Conservation (phyloP, 1,140 invertebrate genomes). For the Triops longicaudatus region DNA sequence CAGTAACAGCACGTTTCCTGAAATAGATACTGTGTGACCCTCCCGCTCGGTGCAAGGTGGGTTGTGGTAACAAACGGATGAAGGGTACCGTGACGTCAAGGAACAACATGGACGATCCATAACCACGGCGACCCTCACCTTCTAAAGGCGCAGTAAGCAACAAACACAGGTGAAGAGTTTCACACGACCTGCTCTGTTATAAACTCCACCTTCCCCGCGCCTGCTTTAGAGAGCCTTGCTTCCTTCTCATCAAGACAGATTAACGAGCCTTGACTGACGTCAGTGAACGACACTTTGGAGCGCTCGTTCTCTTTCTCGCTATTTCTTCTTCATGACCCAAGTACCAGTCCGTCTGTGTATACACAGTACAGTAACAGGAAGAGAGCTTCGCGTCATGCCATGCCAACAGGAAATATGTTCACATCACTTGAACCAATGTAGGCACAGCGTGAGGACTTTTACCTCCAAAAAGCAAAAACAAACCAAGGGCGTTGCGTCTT, state of each 20-base stretch:
- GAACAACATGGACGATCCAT: constrained; percentile 2
- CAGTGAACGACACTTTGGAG: neutral
- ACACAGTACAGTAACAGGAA: constrained; percentile 8
- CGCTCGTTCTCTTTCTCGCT: neutral
- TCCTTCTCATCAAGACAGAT: constrained; percentile 1
- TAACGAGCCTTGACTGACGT: constrained; percentile 3
- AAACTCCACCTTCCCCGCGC: neutral
- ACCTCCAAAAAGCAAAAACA: neutral
- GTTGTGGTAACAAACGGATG: neutral
- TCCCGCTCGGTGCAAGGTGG: neutral
- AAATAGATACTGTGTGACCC: neutral
- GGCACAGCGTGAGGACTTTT: neutral
- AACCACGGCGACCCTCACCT: constrained; percentile 13
- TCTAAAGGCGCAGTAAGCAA: neutral
- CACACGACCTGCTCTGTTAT: constrained; percentile 1
- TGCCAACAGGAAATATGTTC: constrained; percentile 15
- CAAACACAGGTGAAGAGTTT: constrained; percentile 15
- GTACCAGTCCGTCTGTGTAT: neutral
- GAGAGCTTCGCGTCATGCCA: constrained; percentile 4
- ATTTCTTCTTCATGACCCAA: neutral
- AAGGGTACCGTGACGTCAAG: neutral
- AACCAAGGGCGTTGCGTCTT: neutral
- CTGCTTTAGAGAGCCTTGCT: neutral
- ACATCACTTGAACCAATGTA: constrained; percentile 2
- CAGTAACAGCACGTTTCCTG: neutral